Conservation (phyloP, 2,888 invertebrate species). For the Sympetrum striolatum region DNA sequence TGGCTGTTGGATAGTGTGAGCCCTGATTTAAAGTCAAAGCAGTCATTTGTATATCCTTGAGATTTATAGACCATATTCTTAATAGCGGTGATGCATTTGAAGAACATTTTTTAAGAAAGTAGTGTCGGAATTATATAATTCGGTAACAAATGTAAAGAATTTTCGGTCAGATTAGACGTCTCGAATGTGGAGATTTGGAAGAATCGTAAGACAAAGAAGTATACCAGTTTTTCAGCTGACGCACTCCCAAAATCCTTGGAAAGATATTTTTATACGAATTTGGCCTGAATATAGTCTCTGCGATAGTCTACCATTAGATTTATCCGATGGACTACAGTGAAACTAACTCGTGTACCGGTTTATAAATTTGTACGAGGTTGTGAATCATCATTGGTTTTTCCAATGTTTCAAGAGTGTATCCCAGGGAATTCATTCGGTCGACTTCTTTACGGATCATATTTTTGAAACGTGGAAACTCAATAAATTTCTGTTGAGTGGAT, state of each 20-base stretch:
- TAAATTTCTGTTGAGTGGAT: slow-evolving; percentile 31
- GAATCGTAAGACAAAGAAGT: slow-evolving; percentile 30
- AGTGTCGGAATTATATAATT: slow-evolving; percentile 42
- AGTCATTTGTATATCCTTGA: slow-evolving; percentile 42
- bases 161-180: slow-evolving; percentile 36
- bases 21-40: slow-evolving; percentile 42
- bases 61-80: slow-evolving; percentile 42
- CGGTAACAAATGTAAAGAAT: slow-evolving; percentile 40
- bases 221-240: slow-evolving; percentile 39
- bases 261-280: slow-evolving; percentile 44
- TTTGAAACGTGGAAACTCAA: slow-evolving; percentile 33
- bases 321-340: slow-evolving; percentile 43
- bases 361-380: slow-evolving; percentile 41
- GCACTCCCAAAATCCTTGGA: slow-evolving; percentile 41
- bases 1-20: slow-evolving; percentile 43
- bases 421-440: slow-evolving; percentile 29
- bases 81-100: slow-evolving; percentile 42
- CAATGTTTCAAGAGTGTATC: slow-evolving; percentile 34
- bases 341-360: slow-evolving; percentile 40
- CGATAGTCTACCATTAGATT: slow-evolving; percentile 41
- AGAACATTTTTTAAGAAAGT: slow-evolving; percentile 43
- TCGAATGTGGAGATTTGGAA: slow-evolving; percentile 18
- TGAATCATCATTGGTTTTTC: slow-evolving; percentile 39
- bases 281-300: slow-evolving; percentile 40
- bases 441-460: slow-evolving; percentile 28